phyloP scores from a whole-genome alignment of 2,888 invertebrate genomes.

The Noctua fimbriata region DNA sequence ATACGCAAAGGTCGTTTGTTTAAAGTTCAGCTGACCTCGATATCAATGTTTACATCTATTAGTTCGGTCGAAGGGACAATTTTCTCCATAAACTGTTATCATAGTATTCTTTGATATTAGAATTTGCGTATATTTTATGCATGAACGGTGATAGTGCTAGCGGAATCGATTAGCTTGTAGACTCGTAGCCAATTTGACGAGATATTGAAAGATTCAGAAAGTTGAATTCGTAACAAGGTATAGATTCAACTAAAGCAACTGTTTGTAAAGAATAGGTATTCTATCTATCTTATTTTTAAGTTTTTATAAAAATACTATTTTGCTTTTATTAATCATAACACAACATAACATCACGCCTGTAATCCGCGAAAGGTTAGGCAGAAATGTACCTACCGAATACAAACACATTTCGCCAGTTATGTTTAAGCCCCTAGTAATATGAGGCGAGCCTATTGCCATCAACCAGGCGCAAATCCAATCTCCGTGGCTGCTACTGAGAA shows the following conservation, averaged over 20 bases:
- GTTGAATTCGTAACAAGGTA: background rate
- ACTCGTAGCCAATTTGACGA: background rate
- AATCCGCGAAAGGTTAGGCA: too few species aligned
- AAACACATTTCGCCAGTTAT: too few species aligned
- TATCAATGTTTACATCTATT: conserved; percentile 41
- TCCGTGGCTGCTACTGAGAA: too few species aligned
- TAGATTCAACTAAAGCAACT: background rate
- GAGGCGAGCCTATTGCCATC: too few species aligned
- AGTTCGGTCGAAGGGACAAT: conserved; percentile 10
- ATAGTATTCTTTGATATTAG: conserved; percentile 48
- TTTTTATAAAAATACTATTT: too few species aligned
- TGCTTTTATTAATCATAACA: too few species aligned
- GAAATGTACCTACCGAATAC: too few species aligned
- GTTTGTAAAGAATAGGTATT: too few species aligned
- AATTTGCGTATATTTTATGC: conserved; percentile 54
- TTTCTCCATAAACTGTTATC: conserved; percentile 39
- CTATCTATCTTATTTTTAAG: too few species aligned
- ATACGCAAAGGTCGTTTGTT: conserved; percentile 39
- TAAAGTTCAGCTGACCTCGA: conserved; percentile 37
- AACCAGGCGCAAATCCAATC: too few species aligned
- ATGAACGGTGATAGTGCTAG: conserved; percentile 19
- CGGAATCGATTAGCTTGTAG: conserved; percentile 43
- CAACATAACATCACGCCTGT: too few species aligned
- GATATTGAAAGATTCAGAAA: conserved; percentile 26
- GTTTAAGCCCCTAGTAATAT: too few species aligned